Conservation (phyloP, 2,113 vertebrate genomes). For the Petrocephalus zakoni region DNA sequence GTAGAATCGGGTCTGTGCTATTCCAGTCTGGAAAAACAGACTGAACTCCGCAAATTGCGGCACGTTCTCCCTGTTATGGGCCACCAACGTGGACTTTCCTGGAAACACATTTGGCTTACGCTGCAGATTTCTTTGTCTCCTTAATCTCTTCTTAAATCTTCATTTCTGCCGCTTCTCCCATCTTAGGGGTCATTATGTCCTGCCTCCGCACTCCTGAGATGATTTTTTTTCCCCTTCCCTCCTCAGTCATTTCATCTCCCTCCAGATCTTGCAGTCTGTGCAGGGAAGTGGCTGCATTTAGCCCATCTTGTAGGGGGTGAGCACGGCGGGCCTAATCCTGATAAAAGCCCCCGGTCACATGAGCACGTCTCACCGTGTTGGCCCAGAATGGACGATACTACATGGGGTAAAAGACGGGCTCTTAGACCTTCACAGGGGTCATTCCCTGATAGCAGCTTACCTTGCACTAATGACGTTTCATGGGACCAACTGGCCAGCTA, state of each 20-base stretch:
- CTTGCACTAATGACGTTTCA: not conserved
- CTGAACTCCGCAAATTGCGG: not conserved
- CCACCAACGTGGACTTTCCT: not conserved
- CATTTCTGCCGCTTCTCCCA: not conserved
- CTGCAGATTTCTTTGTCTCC: not conserved
- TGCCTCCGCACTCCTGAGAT: not conserved
- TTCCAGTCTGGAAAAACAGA: not conserved
- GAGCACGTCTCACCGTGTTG: not conserved
- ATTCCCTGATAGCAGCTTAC: not conserved
- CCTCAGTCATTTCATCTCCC: not conserved
- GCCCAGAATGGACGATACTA: not conserved
- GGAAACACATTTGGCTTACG: not conserved
- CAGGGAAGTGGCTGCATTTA: not conserved
- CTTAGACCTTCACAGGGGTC: not conserved
- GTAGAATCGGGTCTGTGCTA: not conserved
- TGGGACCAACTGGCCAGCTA: not conserved
- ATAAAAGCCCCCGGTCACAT: not conserved
- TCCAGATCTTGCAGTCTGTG: not conserved
- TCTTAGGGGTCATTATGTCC: not conserved
- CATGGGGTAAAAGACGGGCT: not conserved
- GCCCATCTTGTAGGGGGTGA: not conserved
- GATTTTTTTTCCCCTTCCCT: not conserved
- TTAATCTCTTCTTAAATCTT: not conserved
- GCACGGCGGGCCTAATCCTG: not conserved
- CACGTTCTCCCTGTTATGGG: not conserved